Evolutionary conservation across 2,888 invertebrate genomes (phyloP), one percentile per base, ranked within the genome.

Genomic region (Caenorhabditis sp.): DNA sequence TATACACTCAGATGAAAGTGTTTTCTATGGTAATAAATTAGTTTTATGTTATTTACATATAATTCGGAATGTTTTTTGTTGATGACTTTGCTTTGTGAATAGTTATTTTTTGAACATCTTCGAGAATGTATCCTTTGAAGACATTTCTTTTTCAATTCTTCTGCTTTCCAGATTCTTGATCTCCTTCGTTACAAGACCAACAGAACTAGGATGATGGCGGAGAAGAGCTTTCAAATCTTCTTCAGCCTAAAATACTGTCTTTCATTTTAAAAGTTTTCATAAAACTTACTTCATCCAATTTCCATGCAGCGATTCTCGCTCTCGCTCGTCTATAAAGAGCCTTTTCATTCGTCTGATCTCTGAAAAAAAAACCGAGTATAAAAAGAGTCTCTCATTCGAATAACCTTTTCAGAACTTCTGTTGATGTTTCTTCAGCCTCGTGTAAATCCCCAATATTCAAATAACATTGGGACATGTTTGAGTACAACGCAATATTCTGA

Each of bases 221-320:
- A 72, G 56, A n/a, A 86, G 74, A n/a, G 54, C 60, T 14, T 67
- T 65, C n/a, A 86, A 67, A 64, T 85, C 85, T 14, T 62, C 64
- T 59, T 84, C 84, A 12, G 84, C 84, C 83, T 83, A 43, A 31
- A 81, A 63, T 36, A 64, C 60, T 26, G 49, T 31, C 43, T 36
- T 14, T 59, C 17, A n/a, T 1, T 21, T 38, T 4, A 54, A 43
- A 53, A 14, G 27, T 21, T 63, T 64, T 65, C 43, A 25, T 60
- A 57, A 53, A 52, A 59, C 85, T 83, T 0, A 91, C 91, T 75
- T 89, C 89, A 31, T 88, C 87, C 20, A 94, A 92, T 89, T 97
- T 94, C 96, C 97, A 97, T 0, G 93, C 94, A 0, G 93, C 93
- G 14, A 93, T 90, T 87, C 95, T 93, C 0, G 95, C 97, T 89